A percentile compares a stretch with the other conserved stretches of the same genome.
Evolutionary conservation across 2,888 invertebrate species (phyloP).

Genomic region (Agrotis clavis): DNA sequence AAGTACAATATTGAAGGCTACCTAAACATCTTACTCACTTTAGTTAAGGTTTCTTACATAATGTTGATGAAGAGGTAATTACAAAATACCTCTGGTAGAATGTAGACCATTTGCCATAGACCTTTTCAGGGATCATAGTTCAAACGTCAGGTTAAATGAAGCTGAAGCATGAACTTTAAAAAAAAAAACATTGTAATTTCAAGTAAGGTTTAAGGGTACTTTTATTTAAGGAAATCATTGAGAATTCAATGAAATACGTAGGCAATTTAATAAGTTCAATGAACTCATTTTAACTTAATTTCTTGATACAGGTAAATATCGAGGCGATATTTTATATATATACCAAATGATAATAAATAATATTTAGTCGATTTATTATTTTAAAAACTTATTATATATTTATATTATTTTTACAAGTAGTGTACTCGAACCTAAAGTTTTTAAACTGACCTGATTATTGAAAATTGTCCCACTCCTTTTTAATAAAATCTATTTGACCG

Average conservation of each 20-base stretch:
- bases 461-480: background rate
- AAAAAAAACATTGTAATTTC: background rate
- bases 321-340: background rate
- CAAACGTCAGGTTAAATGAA: conserved; percentile 9
- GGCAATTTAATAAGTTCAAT: conserved; percentile 11
- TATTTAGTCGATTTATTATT: too few species aligned
- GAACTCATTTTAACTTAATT: background rate
- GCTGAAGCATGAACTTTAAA: background rate
- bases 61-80: background rate
- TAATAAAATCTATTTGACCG: background rate
- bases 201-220: background rate
- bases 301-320: background rate
- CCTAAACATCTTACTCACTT: too few species aligned
- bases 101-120: background rate
- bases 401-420: background rate
- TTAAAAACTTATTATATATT: too few species aligned
- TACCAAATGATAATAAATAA: background rate
- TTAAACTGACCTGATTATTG: too few species aligned
- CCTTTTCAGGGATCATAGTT: conserved; percentile 13
- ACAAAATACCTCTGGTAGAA: background rate
- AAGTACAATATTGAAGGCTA: too few species aligned
- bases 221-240: background rate
- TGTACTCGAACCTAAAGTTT: too few species aligned
- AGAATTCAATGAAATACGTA: background rate
- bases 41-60: background rate